phyloP scores from a whole-genome alignment of 37 sponge, comb jelly and placozoan genomes.

The Hexactinellida sp. region DNA sequence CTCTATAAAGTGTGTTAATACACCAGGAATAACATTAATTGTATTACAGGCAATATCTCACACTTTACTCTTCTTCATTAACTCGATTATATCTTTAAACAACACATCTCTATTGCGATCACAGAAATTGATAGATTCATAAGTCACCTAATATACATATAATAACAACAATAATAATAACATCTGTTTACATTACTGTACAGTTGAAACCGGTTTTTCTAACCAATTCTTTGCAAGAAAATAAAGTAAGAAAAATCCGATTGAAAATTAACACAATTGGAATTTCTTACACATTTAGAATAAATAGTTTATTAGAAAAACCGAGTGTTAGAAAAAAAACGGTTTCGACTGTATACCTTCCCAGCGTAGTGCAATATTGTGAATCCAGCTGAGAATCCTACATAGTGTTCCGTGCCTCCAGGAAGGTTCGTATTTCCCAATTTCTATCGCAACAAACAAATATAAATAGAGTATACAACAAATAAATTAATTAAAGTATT shows the following conservation, averaged over 20 bases:
- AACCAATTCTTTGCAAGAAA: too few species aligned
- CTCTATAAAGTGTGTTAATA: slow-evolving; percentile 25
- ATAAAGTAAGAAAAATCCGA: too few species aligned
- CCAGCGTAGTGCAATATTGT: slow-evolving; percentile 90
- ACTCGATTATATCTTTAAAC: slow-evolving; percentile 78
- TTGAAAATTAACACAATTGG: too few species aligned
- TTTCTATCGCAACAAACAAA: slow-evolving; percentile 42
- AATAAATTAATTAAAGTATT: too few species aligned
- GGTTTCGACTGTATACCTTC: slow-evolving; percentile 32
- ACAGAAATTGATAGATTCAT: slow-evolving; percentile 78
- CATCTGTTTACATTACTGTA: not conserved
- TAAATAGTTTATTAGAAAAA: not conserved
- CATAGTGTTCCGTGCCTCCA: slow-evolving; percentile 55
- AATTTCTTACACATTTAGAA: too few species aligned
- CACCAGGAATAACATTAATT: not conserved
- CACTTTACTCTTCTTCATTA: slow-evolving; percentile 75
- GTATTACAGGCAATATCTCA: slow-evolving; percentile 6
- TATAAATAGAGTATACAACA: too few species aligned
- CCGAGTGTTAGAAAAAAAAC: not conserved
- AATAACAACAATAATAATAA: not conserved
- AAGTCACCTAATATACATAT: slow-evolving; percentile 54
- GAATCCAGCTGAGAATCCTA: slow-evolving; percentile 83
- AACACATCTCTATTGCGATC: slow-evolving; percentile 91
- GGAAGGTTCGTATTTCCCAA: slow-evolving; percentile 52
- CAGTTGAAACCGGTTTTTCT: too few species aligned